phyloP scores from a whole-genome alignment of 2,113 vertebrate species.

The Oncorhynchus kisutch region DNA sequence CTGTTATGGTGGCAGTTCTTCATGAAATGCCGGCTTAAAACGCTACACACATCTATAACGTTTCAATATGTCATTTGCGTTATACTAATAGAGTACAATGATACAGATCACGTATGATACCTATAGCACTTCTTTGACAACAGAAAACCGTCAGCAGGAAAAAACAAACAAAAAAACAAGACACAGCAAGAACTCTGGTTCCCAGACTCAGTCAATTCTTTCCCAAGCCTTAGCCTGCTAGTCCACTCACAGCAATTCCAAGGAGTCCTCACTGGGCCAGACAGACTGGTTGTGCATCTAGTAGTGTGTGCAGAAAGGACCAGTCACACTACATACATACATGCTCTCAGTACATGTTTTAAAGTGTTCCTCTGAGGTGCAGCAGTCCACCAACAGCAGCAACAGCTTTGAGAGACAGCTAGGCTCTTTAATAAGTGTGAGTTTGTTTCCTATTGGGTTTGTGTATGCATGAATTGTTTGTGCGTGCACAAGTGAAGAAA shows the following conservation, averaged over 20 bases:
- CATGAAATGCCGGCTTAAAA: no score
- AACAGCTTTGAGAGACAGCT: slow-evolving; percentile 15
- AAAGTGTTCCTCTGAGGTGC: slow-evolving; percentile 13
- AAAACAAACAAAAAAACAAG: slow-evolving; percentile 9
- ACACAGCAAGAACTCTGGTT: background rate
- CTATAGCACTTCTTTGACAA: slow-evolving; percentile 33
- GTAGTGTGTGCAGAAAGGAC: background rate
- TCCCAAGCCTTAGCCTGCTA: slow-evolving; percentile 18
- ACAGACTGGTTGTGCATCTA: background rate
- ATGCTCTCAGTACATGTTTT: slow-evolving; percentile 14
- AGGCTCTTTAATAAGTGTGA: background rate
- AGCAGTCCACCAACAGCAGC: slow-evolving; percentile 29
- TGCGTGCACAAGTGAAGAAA: background rate
- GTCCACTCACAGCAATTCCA: slow-evolving; percentile 16
- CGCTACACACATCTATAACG: no score
- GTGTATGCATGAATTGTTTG: background rate
- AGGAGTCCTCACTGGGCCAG: slow-evolving; percentile 14
- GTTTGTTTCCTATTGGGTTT: background rate
- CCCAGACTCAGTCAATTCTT: background rate
- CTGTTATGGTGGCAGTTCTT: slow-evolving; percentile 5
- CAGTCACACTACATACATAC: background rate
- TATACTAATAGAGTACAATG: no score
- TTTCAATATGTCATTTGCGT: no score
- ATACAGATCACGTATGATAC: no score
- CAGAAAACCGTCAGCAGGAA: slow-evolving; percentile 3